Evolutionary conservation across 37 sponge, comb jelly and placozoan genomes (phyloP).

Genomic region (Bolinopsis microptera): DNA sequence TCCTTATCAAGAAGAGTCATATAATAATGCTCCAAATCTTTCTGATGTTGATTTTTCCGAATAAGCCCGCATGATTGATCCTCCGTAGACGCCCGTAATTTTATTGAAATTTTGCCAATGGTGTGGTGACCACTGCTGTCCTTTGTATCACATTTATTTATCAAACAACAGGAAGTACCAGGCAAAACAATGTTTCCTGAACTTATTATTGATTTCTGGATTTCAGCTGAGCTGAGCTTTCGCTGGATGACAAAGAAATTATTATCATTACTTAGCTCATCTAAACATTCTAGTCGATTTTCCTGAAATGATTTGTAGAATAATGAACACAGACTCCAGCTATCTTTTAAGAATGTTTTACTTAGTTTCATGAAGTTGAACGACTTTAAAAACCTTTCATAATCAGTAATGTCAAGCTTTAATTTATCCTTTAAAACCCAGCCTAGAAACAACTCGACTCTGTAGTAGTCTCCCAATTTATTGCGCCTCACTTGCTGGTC

Average conservation of each 20-base stretch:
- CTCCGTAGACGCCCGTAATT: not conserved
- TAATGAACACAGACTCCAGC: not conserved
- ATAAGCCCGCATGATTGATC: not conserved
- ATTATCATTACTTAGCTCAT: not conserved
- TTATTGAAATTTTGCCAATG: not conserved
- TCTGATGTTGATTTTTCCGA: not conserved
- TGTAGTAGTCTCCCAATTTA: not conserved
- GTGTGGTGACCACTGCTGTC: no score
- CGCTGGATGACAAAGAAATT: not conserved
- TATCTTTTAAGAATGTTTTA: not conserved
- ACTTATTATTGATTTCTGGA: not conserved
- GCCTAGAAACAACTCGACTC: not conserved
- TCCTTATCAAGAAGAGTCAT: not conserved
- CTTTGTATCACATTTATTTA: not conserved
- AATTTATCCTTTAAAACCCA: not conserved
- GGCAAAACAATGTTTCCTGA: not conserved
- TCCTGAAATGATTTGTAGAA: not conserved
- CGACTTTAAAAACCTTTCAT: not conserved
- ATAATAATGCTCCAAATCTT: not conserved
- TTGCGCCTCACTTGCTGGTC: not conserved
- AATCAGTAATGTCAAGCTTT: not conserved
- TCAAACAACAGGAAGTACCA: not conserved
- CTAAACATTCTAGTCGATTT: not conserved
- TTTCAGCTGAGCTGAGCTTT: not conserved
- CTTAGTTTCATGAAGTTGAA: not conserved